These are phyloP conservation scores for Scaptomyza reducta DNA, from an alignment of 2,888 invertebrate species.

Conservation along the genomic window DNA sequence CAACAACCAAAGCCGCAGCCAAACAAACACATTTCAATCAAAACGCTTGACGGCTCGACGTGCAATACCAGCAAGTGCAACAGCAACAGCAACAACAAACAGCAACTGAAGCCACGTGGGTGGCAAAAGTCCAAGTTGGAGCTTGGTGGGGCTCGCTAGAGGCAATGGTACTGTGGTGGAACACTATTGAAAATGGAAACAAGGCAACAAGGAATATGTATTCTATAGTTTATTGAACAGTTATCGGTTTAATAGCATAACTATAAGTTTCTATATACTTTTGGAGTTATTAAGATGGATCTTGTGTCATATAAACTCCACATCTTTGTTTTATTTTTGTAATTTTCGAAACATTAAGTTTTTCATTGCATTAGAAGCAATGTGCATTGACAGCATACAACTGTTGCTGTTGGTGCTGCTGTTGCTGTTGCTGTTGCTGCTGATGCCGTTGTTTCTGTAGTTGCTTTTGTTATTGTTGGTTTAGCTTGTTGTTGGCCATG, in stretches of 20 bases:
- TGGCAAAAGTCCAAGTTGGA: conserved; percentile 45
- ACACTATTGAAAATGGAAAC: conserved; percentile 4
- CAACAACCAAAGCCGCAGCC: conserved; percentile 60
- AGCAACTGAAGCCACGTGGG: conserved; percentile 52
- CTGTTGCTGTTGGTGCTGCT: conserved; percentile 4
- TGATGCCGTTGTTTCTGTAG: conserved; percentile 13
- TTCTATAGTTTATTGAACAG: neutral
- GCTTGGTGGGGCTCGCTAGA: conserved; percentile 20
- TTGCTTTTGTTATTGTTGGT: conserved; percentile 23
- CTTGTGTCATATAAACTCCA: too few relatives aligned
- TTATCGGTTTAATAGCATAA: too few relatives aligned
- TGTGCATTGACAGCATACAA: conserved; percentile 34
- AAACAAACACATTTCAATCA: conserved; percentile 79
- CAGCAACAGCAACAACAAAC: conserved; percentile 16
- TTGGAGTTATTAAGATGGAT: too few relatives aligned
- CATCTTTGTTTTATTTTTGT: too few relatives aligned
- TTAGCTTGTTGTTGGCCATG: conserved; percentile 45
- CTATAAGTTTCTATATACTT: too few relatives aligned
- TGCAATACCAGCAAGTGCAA: conserved; percentile 44
- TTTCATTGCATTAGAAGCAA: conserved; percentile 21
- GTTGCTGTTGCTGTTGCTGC: conserved; percentile 13
- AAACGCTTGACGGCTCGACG: conserved; percentile 64
- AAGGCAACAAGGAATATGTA: too few relatives aligned
- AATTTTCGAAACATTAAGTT: neutral
- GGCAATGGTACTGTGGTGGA: conserved; percentile 42